Evolutionary conservation across 2,113 vertebrate species (phyloP), one percentile per base, ranked within the genome.

Genomic region (Amphiprion percula): DNA sequence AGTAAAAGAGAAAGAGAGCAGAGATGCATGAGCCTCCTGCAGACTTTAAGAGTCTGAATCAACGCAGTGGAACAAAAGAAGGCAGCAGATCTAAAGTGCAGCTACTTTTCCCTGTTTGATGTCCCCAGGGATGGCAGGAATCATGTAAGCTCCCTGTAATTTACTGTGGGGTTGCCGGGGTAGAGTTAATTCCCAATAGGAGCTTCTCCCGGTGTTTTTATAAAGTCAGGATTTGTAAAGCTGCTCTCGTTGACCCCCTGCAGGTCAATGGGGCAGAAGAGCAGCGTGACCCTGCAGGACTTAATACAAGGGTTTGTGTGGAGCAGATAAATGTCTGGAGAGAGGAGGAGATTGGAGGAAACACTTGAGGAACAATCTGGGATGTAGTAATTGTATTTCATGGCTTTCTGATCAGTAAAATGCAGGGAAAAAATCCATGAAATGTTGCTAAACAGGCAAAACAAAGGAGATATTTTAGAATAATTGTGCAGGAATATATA

Each of bases 171-270:
- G 88, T 91, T 91, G 84, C 86, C 87, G 16, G 87, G 88, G 88
- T 68, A 70, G 85, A 70, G 75, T 76, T 91, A 83, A 92, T 92
- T 91, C 90, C 91, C 91, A 83, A 70, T 85, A 93, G 89, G 88
- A 77, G 52, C 66, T 74, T 90, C 69, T 67, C 49, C 66, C 72
- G 30, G 77, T 80, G 88, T 79, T 79, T 87, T 90, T 82, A 89
- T 88, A 69, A 87, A 90, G 90, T 91, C 79, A 5, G 87, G 87
- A 88, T 92, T 91, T 91, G 85, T 88, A 80, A 85, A 88, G 81
- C 91, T 59, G 87, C 84, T 88, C 87, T 92, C 66, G 75, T 91
- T 90, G 88, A 91, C 87, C 90, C 87, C 91, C 86, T n/a, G 72
- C 78, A 72, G 87, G 88, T 89, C 90, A 74, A 0, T 10, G 70